These are phyloP conservation scores for Salticus scenicus DNA, from an alignment of 2,888 invertebrate genomes.

Conservation along the genomic window DNA sequence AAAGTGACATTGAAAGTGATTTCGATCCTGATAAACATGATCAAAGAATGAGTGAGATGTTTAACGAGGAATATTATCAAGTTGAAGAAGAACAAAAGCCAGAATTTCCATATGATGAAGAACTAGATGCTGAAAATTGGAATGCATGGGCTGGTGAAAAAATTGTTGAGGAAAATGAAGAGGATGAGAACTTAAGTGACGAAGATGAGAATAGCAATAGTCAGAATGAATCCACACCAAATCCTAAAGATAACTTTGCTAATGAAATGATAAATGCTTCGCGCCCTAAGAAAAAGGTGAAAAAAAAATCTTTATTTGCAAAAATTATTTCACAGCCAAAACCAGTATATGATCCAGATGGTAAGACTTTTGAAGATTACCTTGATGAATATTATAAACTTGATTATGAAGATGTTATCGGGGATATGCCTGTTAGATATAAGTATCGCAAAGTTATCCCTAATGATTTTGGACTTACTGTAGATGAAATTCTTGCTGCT, in stretches of 20 bases:
- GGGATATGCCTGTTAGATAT: conserved; percentile 89
- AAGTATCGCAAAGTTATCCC: conserved; percentile 90
- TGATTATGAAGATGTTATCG: conserved; percentile 96
- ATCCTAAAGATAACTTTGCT: conserved; percentile 79
- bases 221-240: background rate
- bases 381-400: conserved; percentile 95
- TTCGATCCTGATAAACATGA: conserved; percentile 94
- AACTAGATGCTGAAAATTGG: conserved; percentile 82
- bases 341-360: conserved; percentile 86
- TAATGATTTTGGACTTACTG: conserved; percentile 91
- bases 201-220: conserved; percentile 78
- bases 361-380: conserved; percentile 81
- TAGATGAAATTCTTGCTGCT: conserved; percentile 94
- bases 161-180: conserved; percentile 75
- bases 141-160: conserved; percentile 80
- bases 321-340: conserved; percentile 84
- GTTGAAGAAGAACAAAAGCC: conserved; percentile 86
- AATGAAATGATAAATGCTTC: conserved; percentile 79
- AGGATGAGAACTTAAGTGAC: conserved; percentile 81
- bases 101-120: conserved; percentile 87
- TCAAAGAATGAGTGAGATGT: conserved; percentile 86
- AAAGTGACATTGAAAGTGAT: conserved; percentile 88
- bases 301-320: conserved; percentile 83
- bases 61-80: conserved; percentile 90
- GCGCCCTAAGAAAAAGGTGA: conserved; percentile 17